phyloP scores from a whole-genome alignment of 2,888 invertebrate genomes.

The Mechanitis messenoides region DNA sequence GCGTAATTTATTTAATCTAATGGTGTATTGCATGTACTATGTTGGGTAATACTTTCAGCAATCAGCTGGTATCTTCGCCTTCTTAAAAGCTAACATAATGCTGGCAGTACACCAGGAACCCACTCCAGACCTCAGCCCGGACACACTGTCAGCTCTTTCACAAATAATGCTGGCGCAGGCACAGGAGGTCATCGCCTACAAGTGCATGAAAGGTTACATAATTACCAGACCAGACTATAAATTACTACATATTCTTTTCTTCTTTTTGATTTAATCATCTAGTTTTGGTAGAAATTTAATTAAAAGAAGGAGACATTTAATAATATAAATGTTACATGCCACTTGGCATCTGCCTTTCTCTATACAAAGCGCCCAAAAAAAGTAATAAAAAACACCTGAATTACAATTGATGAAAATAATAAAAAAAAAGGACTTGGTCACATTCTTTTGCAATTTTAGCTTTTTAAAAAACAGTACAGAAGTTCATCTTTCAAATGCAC shows the following conservation, averaged over 20 bases:
- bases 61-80: slow-evolving; percentile 91
- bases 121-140: slow-evolving; percentile 95
- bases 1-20: neutral
- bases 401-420: too few relatives aligned
- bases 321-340: too few relatives aligned
- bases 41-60: slow-evolving; percentile 73
- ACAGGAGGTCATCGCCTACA: slow-evolving; percentile 97
- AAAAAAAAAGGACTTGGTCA: too few relatives aligned
- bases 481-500: too few relatives aligned
- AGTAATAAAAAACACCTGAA: too few relatives aligned
- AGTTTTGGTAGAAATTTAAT: neutral
- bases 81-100: slow-evolving; percentile 88
- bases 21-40: neutral
- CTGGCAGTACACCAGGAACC: slow-evolving; percentile 94
- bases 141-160: slow-evolving; percentile 90
- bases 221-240: neutral
- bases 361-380: too few relatives aligned
- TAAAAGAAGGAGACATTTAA: too few relatives aligned
- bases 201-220: slow-evolving; percentile 86
- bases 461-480: too few relatives aligned
- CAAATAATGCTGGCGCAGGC: slow-evolving; percentile 98
- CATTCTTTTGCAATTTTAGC: too few relatives aligned
- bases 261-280: neutral
- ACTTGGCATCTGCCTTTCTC: too few relatives aligned
- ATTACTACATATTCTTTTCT: too few relatives aligned